Evolutionary conservation across 2,113 vertebrate genomes (phyloP), one percentile per base, ranked within the genome.

Genomic region (Takifugu flavidus): DNA sequence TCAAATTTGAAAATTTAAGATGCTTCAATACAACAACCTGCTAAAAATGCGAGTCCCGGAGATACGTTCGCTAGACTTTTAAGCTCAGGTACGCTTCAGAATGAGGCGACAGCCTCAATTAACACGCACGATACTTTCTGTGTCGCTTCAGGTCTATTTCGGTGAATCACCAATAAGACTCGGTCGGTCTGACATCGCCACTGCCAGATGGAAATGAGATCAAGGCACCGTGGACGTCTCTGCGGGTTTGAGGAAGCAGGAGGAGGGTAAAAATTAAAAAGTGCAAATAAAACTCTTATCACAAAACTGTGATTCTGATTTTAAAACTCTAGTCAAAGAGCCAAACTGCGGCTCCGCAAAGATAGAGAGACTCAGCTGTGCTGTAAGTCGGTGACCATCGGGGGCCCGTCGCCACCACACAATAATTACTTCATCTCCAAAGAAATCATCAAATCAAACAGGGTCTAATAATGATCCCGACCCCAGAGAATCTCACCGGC

Each of bases 131-230:
- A 69, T 10, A 71, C 47, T 56, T 31, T 28, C 25, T 0, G 29
- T 49, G 56, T 65, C 53, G 45, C 62, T 65, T 65, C 64, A 62
- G 58, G 55, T 46, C 72, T 62, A 27, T 53, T 34, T 66, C 42
- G 51, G 64, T 14, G 53, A 57, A 53, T 70, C 20, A 58, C 70
- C 51, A 51, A 5, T 28, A 53, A 72, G 53, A 62, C 47, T 6
- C 13, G 53, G 31, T 54, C 53, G 52, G n/a, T 64, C 59, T 14
- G 26, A 53, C 66, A 68, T 53, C 13, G 14, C 26, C 27, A 14
- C 39, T 1, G 53, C 55, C 70, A 15, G 56, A 65, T 53, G 25
- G 29, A 13, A 49, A 28, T 14, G 0, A 44, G 67, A 82, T 75
- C 59, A 79, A 70, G 77, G 56, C 39, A 29, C 25, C 27, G 26